Conservation (phyloP, 2,797 vertebrate genomes). For the Melanitta fusca region DNA sequence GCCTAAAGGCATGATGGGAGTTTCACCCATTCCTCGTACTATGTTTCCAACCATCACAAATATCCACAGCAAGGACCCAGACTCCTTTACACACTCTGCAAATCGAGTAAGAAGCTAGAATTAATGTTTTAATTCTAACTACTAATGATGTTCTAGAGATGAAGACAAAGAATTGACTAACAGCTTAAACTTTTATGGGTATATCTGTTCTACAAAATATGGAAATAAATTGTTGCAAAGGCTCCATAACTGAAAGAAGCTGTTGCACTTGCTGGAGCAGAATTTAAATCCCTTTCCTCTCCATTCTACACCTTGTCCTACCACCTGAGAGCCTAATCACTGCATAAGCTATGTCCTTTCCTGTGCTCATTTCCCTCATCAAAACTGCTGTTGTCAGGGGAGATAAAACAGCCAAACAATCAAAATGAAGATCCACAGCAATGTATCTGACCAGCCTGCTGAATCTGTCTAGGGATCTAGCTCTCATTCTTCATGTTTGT, state of each 20-base stretch:
- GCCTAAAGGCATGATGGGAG: conserved; percentile 92
- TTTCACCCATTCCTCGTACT: conserved; percentile 92
- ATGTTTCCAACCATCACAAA: conserved; percentile 92
- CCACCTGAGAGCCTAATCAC: background rate
- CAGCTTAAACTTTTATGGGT: background rate
- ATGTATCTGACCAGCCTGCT: background rate
- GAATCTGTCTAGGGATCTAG: background rate
- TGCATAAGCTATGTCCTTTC: background rate
- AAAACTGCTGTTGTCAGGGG: background rate
- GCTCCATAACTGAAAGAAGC: background rate
- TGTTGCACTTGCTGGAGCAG: background rate
- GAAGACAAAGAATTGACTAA: background rate
- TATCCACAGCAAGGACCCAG: conserved; percentile 90
- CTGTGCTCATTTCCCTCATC: background rate
- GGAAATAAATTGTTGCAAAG: background rate
- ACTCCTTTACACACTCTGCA: conserved; percentile 84
- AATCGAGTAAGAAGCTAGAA: background rate
- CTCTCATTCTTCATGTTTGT: background rate
- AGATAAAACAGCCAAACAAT: background rate
- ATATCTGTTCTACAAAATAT: background rate
- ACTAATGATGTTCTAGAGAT: background rate
- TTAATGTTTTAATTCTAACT: background rate
- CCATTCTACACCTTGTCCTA: background rate
- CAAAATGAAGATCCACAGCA: background rate
- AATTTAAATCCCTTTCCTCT: background rate